These are phyloP conservation scores for Ernsta delagoae DNA, from an alignment of 2,888 invertebrate species.

Conservation along the genomic window DNA sequence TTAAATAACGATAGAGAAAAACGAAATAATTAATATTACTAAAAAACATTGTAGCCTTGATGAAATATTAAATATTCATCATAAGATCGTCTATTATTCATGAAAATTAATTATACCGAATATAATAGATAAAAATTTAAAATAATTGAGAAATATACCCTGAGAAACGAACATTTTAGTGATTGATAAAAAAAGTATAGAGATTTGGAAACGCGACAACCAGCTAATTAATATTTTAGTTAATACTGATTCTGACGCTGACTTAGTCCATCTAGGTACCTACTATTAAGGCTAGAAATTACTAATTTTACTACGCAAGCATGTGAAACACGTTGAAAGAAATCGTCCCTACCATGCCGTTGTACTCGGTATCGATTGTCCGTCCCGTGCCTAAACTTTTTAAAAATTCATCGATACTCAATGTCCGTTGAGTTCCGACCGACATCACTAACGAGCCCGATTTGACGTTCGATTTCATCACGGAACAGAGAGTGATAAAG, in stretches of 20 bases:
- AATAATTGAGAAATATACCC: no score
- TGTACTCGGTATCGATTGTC: slow-evolving; percentile 75
- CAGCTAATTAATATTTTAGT: slow-evolving; percentile 11
- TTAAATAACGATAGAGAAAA: no score
- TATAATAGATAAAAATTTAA: no score
- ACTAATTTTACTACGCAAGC: slow-evolving; percentile 35
- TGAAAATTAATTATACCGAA: no score
- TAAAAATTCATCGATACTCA: slow-evolving; percentile 76
- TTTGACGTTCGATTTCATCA: slow-evolving; percentile 19
- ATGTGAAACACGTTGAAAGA: slow-evolving; percentile 43
- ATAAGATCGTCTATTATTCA: no score
- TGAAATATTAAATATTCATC: no score
- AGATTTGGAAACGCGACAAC: neutral
- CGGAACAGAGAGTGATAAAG: no score
- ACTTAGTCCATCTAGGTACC: slow-evolving; percentile 20
- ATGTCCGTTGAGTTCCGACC: slow-evolving; percentile 66
- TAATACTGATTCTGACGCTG: slow-evolving; percentile 28
- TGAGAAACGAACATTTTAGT: no score
- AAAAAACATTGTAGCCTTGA: no score
- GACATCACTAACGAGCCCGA: slow-evolving; percentile 23
- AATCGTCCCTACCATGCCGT: slow-evolving; percentile 65
- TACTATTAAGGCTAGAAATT: slow-evolving; percentile 27
- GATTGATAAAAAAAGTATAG: no score
- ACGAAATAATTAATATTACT: no score
- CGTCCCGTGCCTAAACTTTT: slow-evolving; percentile 77